Evolutionary conservation across 37 sponge, comb jelly and placozoan species (phyloP), one percentile per base, ranked within the genome.

Genomic region (Hexactinellida sp.): DNA sequence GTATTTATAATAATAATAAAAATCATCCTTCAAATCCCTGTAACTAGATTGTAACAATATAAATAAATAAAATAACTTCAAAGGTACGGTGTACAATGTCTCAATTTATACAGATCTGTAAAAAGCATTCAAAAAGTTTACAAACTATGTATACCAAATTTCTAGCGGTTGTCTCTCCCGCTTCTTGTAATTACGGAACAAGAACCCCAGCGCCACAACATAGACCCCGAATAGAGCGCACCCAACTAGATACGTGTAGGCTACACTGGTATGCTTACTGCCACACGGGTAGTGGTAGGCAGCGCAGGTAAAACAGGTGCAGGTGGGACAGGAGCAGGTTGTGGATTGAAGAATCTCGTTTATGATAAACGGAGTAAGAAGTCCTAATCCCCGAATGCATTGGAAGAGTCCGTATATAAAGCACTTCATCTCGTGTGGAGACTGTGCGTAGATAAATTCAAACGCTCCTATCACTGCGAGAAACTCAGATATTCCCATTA

Each of bases 341-440:
- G 76, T 7, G 13, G 76, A 7, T 28, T 63, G 76, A n/a, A 63
- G 21, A n/a, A 63, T 63, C 76, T 63, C 30, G 34, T 63, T 10
- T 1, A 63, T 23, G 76, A 63, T 63, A 63, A 63, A 63, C 34
- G 76, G 76, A 28, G 34, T 63, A 21, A 63, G 5, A n/a, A 32
- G 13, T 21, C 76, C 76, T 3, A 63, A 32, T n/a, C 76, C 76
- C 5, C 76, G 76, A n/a, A 63, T 63, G 34, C 76, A 63, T 23
- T 63, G 76, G 76, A 63, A 63, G 3, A 63, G 76, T 7, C 76
- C 76, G 76, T 63, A 63, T 63, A 63, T 63, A 23, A 63, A 63
- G 30, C 76, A 63, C 13, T 63, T 63, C 76, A 63, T 63, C 30
- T 63, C 76, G 3, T 28, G 76, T 25, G 76, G 76, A 63, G 76